Evolutionary conservation across 2,888 invertebrate species (phyloP).

Genomic region (Acleris sparsana): DNA sequence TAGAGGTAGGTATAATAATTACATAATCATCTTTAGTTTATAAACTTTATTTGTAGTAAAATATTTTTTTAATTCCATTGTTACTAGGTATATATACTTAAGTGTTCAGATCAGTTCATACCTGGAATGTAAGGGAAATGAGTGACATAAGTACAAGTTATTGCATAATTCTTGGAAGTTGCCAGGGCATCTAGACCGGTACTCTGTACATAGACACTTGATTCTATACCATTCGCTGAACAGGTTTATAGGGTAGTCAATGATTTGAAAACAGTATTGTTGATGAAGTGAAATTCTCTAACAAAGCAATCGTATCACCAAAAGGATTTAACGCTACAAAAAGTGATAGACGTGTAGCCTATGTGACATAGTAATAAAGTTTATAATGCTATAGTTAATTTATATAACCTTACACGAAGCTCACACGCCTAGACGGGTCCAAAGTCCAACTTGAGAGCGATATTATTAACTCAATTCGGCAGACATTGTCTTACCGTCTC

Average conservation of each 20-base stretch:
- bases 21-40: background rate
- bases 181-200: constrained; percentile 23
- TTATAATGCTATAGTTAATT: constrained; percentile 17
- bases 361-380: background rate
- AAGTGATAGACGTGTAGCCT: too few species aligned
- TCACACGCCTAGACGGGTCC: constrained; percentile 56
- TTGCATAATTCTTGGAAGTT: constrained; percentile 30
- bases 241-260: constrained; percentile 14
- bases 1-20: background rate
- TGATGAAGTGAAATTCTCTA: constrained; percentile 13
- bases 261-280: constrained; percentile 8
- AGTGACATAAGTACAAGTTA: constrained; percentile 12
- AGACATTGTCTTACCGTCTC: constrained; percentile 30
- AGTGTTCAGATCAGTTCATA: background rate
- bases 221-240: constrained; percentile 10
- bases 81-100: background rate
- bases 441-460: constrained; percentile 66
- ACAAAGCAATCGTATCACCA: constrained; percentile 2
- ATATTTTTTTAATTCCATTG: too few species aligned
- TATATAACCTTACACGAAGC: constrained; percentile 31
- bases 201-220: constrained; percentile 13
- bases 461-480: constrained; percentile 35
- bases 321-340: constrained; percentile 5
- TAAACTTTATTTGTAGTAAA: too few species aligned
- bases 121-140: background rate